phyloP scores from a whole-genome alignment of 2,888 invertebrate genomes.

The Lochmaea crataegi region DNA sequence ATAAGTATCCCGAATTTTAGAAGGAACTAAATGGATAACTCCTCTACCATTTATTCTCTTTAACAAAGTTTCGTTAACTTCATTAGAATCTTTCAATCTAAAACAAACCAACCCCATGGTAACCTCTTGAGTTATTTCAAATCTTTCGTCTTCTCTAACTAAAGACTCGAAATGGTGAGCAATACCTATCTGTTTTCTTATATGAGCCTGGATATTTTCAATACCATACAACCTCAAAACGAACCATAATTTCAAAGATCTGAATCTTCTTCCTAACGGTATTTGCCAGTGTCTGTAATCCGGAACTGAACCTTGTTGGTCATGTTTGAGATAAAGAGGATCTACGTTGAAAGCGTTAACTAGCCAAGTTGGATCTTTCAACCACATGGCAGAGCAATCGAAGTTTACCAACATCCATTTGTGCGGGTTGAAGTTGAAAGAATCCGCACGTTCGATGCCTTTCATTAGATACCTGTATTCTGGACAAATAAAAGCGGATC shows the following conservation, averaged over 20 bases:
- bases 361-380: slow-evolving; percentile 88
- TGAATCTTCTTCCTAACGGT: slow-evolving; percentile 91
- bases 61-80: slow-evolving; percentile 82
- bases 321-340: slow-evolving; percentile 95
- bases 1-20: slow-evolving; percentile 84
- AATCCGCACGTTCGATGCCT: slow-evolving; percentile 90
- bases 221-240: slow-evolving; percentile 91
- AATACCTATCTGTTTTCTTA: slow-evolving; percentile 85
- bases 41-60: slow-evolving; percentile 90
- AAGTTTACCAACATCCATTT: slow-evolving; percentile 99
- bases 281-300: slow-evolving; percentile 99
- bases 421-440: slow-evolving; percentile 99
- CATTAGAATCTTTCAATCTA: slow-evolving; percentile 87
- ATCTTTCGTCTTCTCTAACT: slow-evolving; percentile 81
- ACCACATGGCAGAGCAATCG: slow-evolving; percentile 99
- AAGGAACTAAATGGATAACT: slow-evolving; percentile 92
- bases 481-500: slow-evolving; percentile 95
- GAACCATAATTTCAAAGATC: slow-evolving; percentile 95
- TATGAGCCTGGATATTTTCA: slow-evolving; percentile 86
- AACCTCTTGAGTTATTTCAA: slow-evolving; percentile 90
- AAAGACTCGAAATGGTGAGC: slow-evolving; percentile 89
- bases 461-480: slow-evolving; percentile 93
- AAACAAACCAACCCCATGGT: slow-evolving; percentile 98
- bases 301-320: slow-evolving; percentile 88
- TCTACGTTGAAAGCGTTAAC: slow-evolving; percentile 98